Evolutionary conservation across 2,113 vertebrate genomes (phyloP).

Genomic region (Noturus placidus): DNA sequence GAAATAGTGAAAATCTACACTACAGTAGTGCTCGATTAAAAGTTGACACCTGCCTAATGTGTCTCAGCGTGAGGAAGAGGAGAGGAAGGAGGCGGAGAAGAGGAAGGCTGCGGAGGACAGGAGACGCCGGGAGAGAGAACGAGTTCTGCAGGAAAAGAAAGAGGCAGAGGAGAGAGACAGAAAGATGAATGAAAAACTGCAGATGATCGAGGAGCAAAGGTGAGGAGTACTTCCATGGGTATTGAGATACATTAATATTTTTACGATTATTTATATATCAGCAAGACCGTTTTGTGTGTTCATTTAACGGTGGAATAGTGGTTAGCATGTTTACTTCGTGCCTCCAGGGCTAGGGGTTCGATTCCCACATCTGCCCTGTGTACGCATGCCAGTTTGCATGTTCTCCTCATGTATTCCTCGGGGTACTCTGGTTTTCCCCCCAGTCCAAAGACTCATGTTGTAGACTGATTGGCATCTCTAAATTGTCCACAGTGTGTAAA

Average conservation of each 20-base stretch:
- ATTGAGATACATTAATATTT: not conserved
- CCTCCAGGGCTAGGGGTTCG: too few relatives aligned
- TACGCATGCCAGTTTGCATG: too few relatives aligned
- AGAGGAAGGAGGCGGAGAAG: slow-evolving; percentile 77
- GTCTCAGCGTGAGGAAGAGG: slow-evolving; percentile 77
- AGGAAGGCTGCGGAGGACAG: slow-evolving; percentile 72
- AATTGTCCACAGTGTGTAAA: too few relatives aligned
- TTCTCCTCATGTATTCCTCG: too few relatives aligned
- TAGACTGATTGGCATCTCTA: too few relatives aligned
- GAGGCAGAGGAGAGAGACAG: slow-evolving; percentile 80
- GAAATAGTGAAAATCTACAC: not conserved
- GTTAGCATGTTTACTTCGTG: too few relatives aligned
- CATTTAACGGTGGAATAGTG: too few relatives aligned
- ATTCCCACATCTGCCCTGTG: too few relatives aligned
- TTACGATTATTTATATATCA: not conserved
- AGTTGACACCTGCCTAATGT: not conserved
- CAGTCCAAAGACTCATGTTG: too few relatives aligned
- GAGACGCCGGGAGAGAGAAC: slow-evolving; percentile 73
- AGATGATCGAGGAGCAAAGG: slow-evolving; percentile 79
- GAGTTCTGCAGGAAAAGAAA: slow-evolving; percentile 73
- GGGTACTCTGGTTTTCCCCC: too few relatives aligned
- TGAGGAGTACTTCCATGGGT: slow-evolving; percentile 33
- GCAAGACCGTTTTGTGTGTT: not conserved
- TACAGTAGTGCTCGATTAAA: not conserved
- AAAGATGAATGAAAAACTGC: slow-evolving; percentile 77